Evolutionary conservation across 2,113 vertebrate genomes (phyloP).

Genomic region (Nerophis ophidion): DNA sequence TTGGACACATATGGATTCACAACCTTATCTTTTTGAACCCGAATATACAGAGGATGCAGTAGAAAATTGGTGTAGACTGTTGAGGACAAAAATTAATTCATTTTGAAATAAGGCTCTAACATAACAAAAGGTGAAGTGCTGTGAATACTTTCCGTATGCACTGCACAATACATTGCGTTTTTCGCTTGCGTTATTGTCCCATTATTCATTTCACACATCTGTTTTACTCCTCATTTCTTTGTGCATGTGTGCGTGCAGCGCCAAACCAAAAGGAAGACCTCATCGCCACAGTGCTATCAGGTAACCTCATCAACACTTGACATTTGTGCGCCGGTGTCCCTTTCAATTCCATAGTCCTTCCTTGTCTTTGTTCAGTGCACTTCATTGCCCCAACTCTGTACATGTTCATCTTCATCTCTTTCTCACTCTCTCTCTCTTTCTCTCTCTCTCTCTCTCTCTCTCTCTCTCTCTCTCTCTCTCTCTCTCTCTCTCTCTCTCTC

Average conservation of each 20-base stretch:
- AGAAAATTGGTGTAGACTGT: too few species aligned
- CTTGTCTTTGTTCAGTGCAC: neutral
- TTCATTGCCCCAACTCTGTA: neutral
- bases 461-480: constrained; percentile 18
- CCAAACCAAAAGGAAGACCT: constrained; percentile 77
- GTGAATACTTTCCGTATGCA: too few species aligned
- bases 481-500: constrained; percentile 18
- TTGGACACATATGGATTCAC: too few species aligned
- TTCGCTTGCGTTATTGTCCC: neutral
- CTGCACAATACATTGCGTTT: neutral
- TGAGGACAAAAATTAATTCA: too few species aligned
- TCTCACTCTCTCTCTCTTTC: constrained; percentile 12
- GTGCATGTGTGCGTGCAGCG: constrained; percentile 25
- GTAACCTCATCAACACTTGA: constrained; percentile 59
- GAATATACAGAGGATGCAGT: too few species aligned
- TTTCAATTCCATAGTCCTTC: neutral
- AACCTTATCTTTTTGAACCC: too few species aligned
- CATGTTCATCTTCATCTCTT: constrained; percentile 3
- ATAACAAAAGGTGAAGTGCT: too few species aligned
- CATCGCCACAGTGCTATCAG: constrained; percentile 76
- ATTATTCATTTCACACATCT: constrained; percentile 38
- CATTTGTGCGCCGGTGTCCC: neutral
- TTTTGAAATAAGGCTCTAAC: too few species aligned
- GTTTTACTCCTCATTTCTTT: constrained; percentile 15
- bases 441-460: constrained; percentile 17